Evolutionary conservation across 2,888 invertebrate species (phyloP).

Genomic region (Drosophila colorata): DNA sequence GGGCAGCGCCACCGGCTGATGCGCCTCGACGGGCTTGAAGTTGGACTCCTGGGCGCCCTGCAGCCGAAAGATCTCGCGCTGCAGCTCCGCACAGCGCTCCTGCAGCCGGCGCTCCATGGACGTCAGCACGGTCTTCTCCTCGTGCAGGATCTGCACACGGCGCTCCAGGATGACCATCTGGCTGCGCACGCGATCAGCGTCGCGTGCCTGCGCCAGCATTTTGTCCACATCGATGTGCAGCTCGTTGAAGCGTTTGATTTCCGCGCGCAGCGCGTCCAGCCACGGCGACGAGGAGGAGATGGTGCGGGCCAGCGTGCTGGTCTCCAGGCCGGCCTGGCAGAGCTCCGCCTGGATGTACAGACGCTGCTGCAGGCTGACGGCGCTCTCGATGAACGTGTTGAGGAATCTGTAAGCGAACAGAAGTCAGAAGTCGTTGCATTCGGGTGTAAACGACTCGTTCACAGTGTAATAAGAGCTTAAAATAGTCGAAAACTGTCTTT

Average conservation of each 20-base stretch:
- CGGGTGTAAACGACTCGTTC: too few relatives aligned
- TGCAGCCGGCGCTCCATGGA: slow-evolving; percentile 91
- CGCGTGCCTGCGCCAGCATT: slow-evolving; percentile 89
- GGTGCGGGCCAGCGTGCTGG: slow-evolving; percentile 87
- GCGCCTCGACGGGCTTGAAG: slow-evolving; percentile 83
- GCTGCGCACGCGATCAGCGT: slow-evolving; percentile 89
- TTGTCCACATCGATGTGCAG: slow-evolving; percentile 93
- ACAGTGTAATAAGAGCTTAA: too few relatives aligned
- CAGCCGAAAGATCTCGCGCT: slow-evolving; percentile 88
- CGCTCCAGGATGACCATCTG: slow-evolving; percentile 90
- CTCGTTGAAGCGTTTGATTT: slow-evolving; percentile 91
- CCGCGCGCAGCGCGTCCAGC: slow-evolving; percentile 88
- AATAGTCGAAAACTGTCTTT: too few relatives aligned
- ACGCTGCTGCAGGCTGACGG: slow-evolving; percentile 90
- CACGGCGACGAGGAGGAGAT: slow-evolving; percentile 88
- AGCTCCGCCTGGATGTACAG: slow-evolving; percentile 94
- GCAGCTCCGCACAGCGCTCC: slow-evolving; percentile 91
- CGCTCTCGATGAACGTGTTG: slow-evolving; percentile 92
- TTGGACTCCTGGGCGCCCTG: slow-evolving; percentile 85
- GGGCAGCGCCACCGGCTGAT: slow-evolving; percentile 82
- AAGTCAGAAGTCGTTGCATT: too few relatives aligned
- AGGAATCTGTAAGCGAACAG: slow-evolving; percentile 87
- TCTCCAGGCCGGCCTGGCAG: slow-evolving; percentile 92
- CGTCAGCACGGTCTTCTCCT: slow-evolving; percentile 90
- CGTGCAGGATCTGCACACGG: slow-evolving; percentile 91